Percentiles rank a stretch among this genome's conserved stretches.
Evolutionary conservation across 1,140 invertebrate species (phyloP).

Genomic region (Brachionus rubens): DNA sequence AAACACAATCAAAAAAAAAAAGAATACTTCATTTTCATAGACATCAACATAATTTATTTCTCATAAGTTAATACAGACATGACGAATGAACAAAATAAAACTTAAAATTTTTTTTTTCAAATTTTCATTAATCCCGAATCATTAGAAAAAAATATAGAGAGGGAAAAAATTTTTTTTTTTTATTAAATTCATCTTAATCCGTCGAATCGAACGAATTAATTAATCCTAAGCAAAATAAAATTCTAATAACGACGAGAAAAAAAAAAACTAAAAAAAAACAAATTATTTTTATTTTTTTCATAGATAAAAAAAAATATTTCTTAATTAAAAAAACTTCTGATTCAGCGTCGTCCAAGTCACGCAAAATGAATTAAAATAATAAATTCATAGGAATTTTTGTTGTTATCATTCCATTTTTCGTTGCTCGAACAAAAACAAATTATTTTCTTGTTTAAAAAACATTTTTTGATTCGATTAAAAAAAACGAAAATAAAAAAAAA

Average conservation of each 20-base stretch:
- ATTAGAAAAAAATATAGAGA: constrained; percentile 24
- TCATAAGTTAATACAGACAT: constrained; percentile 3
- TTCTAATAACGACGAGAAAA: not conserved
- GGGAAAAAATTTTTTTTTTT: too few relatives aligned
- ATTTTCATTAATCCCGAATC: not conserved
- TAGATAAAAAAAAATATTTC: not conserved
- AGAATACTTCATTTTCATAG: too few relatives aligned
- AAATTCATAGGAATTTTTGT: not conserved
- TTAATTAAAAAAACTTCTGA: too few relatives aligned
- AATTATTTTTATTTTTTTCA: not conserved
- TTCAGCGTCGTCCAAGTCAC: constrained; percentile 23
- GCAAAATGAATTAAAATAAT: constrained; percentile 44
- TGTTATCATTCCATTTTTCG: too few relatives aligned
- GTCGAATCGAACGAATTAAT: not conserved
- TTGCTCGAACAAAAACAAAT: too few relatives aligned
- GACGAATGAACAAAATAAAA: constrained; percentile 2
- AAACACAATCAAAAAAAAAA: too few relatives aligned
- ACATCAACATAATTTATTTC: too few relatives aligned
- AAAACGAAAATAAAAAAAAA: not conserved
- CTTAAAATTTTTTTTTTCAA: not conserved
- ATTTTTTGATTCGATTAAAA: constrained; percentile 8
- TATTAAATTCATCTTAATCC: constrained; percentile 26
- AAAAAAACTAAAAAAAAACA: constrained; percentile 1
- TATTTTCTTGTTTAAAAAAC: not conserved
- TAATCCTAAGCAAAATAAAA: not conserved